A percentile compares a stretch with the other conserved stretches of the same genome.
Evolutionary conservation across 2,797 vertebrate species (phyloP).

Genomic region (Sebastes reedi): DNA sequence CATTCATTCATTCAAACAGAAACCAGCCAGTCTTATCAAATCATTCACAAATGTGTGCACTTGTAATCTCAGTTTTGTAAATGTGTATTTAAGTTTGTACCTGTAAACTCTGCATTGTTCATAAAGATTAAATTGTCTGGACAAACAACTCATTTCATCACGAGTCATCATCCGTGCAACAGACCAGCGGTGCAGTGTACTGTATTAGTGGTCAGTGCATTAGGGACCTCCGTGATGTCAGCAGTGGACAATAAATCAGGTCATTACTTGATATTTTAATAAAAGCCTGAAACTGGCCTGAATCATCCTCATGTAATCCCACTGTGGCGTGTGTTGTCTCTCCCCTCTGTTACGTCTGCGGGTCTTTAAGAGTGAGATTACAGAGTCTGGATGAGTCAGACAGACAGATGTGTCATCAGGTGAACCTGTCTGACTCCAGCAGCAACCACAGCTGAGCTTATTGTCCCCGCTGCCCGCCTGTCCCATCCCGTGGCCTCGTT

Average conservation of each 20-base stretch:
- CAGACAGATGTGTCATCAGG: slow-evolving; percentile 64
- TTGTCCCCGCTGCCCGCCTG: not conserved
- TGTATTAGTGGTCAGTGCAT: not conserved
- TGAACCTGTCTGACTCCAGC: slow-evolving; percentile 51
- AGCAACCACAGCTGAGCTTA: slow-evolving; percentile 19
- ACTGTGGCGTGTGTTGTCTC: not conserved
- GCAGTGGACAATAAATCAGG: not conserved
- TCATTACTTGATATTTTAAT: not conserved
- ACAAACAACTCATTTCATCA: not conserved
- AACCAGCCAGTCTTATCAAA: not conserved
- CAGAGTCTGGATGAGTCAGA: slow-evolving; percentile 50
- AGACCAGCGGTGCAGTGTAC: not conserved
- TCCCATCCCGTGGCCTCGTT: slow-evolving; percentile 24
- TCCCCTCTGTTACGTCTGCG: slow-evolving; percentile 4
- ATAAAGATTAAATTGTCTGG: not conserved
- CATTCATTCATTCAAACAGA: not conserved
- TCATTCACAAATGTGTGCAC: not conserved
- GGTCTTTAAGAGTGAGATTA: slow-evolving; percentile 52
- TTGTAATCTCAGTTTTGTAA: not conserved
- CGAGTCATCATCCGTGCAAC: not conserved
- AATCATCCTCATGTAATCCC: slow-evolving; percentile 15
- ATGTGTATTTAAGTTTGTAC: not conserved
- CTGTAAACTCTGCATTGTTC: not conserved
- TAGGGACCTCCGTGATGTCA: not conserved
- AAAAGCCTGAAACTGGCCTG: slow-evolving; percentile 5